Conservation (phyloP, 2,888 invertebrate genomes). For the Diaprepes abbreviatus region DNA sequence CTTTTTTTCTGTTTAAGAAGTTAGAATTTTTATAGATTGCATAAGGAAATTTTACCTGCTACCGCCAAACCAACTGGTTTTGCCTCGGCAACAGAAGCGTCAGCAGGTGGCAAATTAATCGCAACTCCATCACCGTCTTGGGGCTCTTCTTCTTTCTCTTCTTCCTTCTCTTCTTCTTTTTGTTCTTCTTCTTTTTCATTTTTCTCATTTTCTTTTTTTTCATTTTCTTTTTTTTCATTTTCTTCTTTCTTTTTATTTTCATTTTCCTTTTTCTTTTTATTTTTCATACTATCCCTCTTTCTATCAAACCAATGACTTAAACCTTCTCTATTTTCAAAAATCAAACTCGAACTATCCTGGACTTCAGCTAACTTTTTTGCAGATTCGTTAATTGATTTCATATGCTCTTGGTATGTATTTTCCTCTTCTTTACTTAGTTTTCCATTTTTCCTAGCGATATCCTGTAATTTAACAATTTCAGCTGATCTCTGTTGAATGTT, state of each 20-base stretch:
- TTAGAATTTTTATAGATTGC: too few relatives aligned
- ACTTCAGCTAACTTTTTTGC: constrained; percentile 61
- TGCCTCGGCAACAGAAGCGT: constrained; percentile 80
- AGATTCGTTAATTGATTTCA: constrained; percentile 66
- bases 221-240: constrained; percentile 53
- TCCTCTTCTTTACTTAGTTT: constrained; percentile 71
- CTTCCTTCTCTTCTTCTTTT: constrained; percentile 54
- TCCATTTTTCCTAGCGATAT: constrained; percentile 74
- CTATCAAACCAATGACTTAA: constrained; percentile 63
- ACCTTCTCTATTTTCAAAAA: constrained; percentile 59
- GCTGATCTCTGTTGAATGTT: constrained; percentile 73
- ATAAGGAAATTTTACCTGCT: constrained; percentile 61
- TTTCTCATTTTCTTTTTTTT: constrained; percentile 54
- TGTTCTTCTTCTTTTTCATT: constrained; percentile 52
- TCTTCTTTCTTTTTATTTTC: constrained; percentile 54
- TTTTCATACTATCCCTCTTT: constrained; percentile 51
- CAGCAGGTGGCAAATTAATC: constrained; percentile 71
- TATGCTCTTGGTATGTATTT: constrained; percentile 71
- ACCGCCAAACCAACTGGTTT: constrained; percentile 76
- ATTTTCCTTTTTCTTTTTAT: constrained; percentile 56
- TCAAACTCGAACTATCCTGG: constrained; percentile 57
- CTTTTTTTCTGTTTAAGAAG: too few relatives aligned
- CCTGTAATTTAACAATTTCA: constrained; percentile 74
- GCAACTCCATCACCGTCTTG: constrained; percentile 66
- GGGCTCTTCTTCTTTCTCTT: constrained; percentile 61